phyloP scores from a whole-genome alignment of 30 jellyfish, hydroid and myxozoan genomes.

The Aurelia sp. region DNA sequence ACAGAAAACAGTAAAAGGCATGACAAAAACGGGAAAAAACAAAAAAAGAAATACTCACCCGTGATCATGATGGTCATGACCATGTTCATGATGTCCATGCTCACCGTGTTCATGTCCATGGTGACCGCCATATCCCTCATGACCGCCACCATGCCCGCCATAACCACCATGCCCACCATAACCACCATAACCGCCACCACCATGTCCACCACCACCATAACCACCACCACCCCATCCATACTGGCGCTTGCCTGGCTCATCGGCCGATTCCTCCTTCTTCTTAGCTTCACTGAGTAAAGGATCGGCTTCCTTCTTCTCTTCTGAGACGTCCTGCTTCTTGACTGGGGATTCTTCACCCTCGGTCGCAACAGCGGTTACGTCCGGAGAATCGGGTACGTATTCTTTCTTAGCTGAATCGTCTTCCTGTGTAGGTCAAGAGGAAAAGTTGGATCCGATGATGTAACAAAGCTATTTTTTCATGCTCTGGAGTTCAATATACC shows the following conservation, averaged over 20 bases:
- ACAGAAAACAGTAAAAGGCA: too few species aligned
- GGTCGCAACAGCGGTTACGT: conserved; percentile 32
- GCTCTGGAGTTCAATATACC: too few species aligned
- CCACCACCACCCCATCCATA: conserved; percentile 83
- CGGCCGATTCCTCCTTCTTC: conserved; percentile 20
- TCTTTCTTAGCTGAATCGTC: conserved; percentile 61
- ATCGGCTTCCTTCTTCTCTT: conserved; percentile 12
- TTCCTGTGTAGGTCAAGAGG: not conserved
- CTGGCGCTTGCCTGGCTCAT: conserved; percentile 76
- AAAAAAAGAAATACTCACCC: conserved; percentile 55
- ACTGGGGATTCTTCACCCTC: conserved; percentile 77
- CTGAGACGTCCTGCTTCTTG: conserved; percentile 45
- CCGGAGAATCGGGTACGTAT: conserved; percentile 56
- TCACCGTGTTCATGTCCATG: conserved; percentile 92
- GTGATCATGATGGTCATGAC: conserved; percentile 95
- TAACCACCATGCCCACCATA: conserved; percentile 35
- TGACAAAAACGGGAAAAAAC: too few species aligned
- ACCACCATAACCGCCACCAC: conserved; percentile 35
- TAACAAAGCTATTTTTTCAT: too few species aligned
- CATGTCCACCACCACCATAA: conserved; percentile 34
- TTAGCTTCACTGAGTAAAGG: conserved; percentile 23
- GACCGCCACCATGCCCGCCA: conserved; percentile 46
- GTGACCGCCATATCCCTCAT: conserved; percentile 82
- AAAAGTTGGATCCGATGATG: too few species aligned
- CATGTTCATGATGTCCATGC: conserved; percentile 97